Evolutionary conservation across 2,888 invertebrate species (phyloP), one percentile per base, ranked within the genome.

Genomic region (Metopia argyrocephala): DNA sequence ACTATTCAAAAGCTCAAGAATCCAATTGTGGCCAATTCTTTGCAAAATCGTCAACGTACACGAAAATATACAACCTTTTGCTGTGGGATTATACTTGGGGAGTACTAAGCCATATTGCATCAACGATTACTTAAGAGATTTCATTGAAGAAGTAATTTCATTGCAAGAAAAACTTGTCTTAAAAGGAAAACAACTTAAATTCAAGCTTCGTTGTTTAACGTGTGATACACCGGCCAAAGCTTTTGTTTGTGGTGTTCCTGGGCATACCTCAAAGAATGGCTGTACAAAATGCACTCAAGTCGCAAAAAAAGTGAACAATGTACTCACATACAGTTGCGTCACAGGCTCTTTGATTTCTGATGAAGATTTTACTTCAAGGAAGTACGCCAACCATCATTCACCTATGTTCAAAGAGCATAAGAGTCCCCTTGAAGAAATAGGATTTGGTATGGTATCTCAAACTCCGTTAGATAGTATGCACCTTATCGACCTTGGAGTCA

Each of bases 21-120:
- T 56, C 54, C 18, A 57, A 73, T 70, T 70, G 61, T 70, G 70
- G 70, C 71, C 71, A 54, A 73, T 54, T 64, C 62, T 73, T 45
- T 64, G 21, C 28, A 66, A 18, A 27, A 46, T 59, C 1, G 21
- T 59, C 18, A 38, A 38, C 59, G 5, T 38, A 38, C 0, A 15
- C 3, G n/a, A 38, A 28, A n/a, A 57, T 28, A 21, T 57, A 2
- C 28, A 28, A 21, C 69, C 61, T 38, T 38, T 68, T 56, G 25
- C 27, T 56, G 56, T 56, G 3, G 56, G 56, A 6, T 9, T 68
- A n/a, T 68, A 68, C 7, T n/a, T 52, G 21, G 59, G 57, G 5
- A 56, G 4, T 18, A 45, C 45, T 45, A 56, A 56, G 25, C 66
- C 66, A 25, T 45, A 12, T 56, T 68, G 56, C 18, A 25, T 56